These are phyloP conservation scores for Amblyornis subalaris DNA, from an alignment of 2,113 vertebrate species.

Conservation along the genomic window DNA sequence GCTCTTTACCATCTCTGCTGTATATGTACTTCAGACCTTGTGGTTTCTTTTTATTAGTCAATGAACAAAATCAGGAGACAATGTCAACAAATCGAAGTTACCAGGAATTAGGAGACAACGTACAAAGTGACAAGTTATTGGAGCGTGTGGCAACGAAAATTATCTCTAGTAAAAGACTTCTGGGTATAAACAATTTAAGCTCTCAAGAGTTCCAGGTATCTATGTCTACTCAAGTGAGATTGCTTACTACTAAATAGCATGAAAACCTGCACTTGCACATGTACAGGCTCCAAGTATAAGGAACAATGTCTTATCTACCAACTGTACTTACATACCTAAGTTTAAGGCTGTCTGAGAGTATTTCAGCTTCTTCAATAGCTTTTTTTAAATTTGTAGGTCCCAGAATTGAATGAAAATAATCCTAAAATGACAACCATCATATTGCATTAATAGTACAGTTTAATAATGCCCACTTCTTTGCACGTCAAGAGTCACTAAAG, in stretches of 20 bases:
- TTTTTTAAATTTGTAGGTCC: constrained; percentile 90
- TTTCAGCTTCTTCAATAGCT: constrained; percentile 96
- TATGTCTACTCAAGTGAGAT: neutral
- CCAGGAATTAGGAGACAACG: neutral
- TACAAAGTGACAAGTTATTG: neutral
- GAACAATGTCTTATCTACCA: neutral
- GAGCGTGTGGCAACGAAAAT: neutral
- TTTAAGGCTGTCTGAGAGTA: constrained; percentile 95
- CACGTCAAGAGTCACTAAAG: neutral
- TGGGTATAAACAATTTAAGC: neutral
- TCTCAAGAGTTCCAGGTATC: neutral
- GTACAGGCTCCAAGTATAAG: neutral
- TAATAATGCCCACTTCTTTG: neutral
- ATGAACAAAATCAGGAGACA: neutral
- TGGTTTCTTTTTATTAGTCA: neutral
- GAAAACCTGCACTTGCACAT: neutral
- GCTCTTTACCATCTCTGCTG: neutral
- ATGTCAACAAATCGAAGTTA: neutral
- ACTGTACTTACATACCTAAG: constrained; percentile 72
- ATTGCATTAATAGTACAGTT: neutral
- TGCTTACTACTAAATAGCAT: neutral
- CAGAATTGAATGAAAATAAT: constrained; percentile 87
- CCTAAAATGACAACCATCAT: constrained; percentile 76
- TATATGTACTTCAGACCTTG: neutral
- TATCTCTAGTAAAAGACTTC: neutral